Evolutionary conservation across 2,888 invertebrate genomes (phyloP), one percentile per base, ranked within the genome.

Genomic region (Meteorus colon): DNA sequence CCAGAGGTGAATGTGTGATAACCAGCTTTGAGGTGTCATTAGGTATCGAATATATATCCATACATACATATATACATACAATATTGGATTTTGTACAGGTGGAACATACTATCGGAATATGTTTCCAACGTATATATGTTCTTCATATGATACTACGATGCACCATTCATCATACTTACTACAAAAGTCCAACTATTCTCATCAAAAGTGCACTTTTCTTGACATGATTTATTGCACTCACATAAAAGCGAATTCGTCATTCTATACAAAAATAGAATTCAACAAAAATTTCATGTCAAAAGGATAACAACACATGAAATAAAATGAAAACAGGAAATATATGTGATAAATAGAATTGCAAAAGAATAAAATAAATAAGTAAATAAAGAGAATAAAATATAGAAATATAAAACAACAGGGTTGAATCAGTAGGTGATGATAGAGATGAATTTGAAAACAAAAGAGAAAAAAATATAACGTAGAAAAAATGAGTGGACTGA

Each of bases 151-250:
- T 19, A 55, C 55, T 65, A 37, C 37, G 31, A 31, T 19, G 34
- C 12, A 65, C n/a, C 37, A 37, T 65, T 37, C 12, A 65, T 65
- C 37, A 37, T 37, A 8, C 19, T 65, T 65, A 37, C 37, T 8
- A 37, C 37, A 65, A 65, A 65, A 37, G 19, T 37, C 19, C 19
- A n/a, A 37, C n/a, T n/a, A n/a, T 65, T 65, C 37, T 65, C 12
- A n/a, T 65, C 34, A 65, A 37, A 65, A 65, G n/a, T 65, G 37
- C 37, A 65, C 10, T 19, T 65, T n/a, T 16, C 29, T 65, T n/a
- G n/a, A n/a, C n/a, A 24, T 63, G 63, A 65, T 65, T 65, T 65
- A 65, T 65, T 41, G 37, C 65, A 10, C n/a, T 6, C 5, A n/a
- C 34, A n/a, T 65, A 19, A 37, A 19, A 12, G 19, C 19, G 19